phyloP scores from a whole-genome alignment of 1,140 invertebrate genomes.

The Oreohelix idahoensis region DNA sequence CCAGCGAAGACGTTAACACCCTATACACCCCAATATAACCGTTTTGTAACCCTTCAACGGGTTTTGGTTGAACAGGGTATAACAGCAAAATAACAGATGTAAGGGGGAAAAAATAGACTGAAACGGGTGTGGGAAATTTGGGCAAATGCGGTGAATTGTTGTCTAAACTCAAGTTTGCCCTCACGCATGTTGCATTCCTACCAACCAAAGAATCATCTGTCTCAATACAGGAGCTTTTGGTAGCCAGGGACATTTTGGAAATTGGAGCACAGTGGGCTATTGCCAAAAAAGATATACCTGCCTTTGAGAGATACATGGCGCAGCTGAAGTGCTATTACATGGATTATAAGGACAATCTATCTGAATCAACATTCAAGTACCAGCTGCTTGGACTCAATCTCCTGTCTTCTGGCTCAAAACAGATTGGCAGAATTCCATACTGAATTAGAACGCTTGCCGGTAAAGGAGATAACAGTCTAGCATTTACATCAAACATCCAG shows the following conservation, averaged over 20 bases:
- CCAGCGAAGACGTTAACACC: no score
- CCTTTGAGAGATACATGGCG: conserved; percentile 96
- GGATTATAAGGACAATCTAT: conserved; percentile 90
- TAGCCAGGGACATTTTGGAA: conserved; percentile 93
- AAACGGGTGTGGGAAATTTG: conserved; percentile 77
- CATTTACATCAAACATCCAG: conserved; percentile 94
- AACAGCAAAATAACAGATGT: no score
- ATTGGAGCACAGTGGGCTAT: conserved; percentile 97
- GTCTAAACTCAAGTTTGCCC: conserved; percentile 80
- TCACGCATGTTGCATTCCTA: conserved; percentile 89
- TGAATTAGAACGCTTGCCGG: conserved; percentile 94
- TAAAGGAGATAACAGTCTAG: conserved; percentile 91
- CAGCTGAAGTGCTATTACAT: conserved; percentile 98
- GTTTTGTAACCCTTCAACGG: no score
- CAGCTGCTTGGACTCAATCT: conserved; percentile 96
- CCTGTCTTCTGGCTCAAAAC: conserved; percentile 94
- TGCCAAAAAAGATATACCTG: conserved; percentile 89
- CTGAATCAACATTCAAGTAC: conserved; percentile 95
- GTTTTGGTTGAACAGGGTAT: no score
- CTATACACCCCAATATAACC: no score
- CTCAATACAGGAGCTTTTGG: conserved; percentile 87
- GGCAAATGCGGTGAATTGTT: conserved; percentile 76
- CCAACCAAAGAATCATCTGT: conserved; percentile 86
- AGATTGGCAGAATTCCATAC: conserved; percentile 86
- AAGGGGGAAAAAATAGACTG: no score